Evolutionary conservation across 2,888 invertebrate species (phyloP).

Genomic region (Scaptomyza flava): DNA sequence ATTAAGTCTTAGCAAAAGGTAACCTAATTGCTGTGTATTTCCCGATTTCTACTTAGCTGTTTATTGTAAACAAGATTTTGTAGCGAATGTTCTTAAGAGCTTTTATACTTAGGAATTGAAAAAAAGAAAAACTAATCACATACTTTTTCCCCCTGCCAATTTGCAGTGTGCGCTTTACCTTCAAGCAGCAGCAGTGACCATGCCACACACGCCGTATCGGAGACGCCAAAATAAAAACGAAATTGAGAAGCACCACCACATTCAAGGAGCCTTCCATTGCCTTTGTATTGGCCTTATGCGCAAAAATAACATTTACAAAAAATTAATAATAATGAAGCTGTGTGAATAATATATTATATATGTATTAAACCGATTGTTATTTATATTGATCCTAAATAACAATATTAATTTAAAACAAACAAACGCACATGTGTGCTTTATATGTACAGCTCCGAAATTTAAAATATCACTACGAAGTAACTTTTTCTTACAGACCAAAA

Average conservation of each 20-base stretch:
- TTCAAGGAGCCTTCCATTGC: slow-evolving; percentile 26
- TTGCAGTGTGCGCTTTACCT: slow-evolving; percentile 80
- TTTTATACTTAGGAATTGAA: neutral
- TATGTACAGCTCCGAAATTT: neutral
- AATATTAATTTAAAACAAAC: slow-evolving; percentile 30
- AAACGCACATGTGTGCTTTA: slow-evolving; percentile 27
- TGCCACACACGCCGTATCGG: slow-evolving; percentile 38
- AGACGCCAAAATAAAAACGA: slow-evolving; percentile 30
- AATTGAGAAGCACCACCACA: slow-evolving; percentile 1
- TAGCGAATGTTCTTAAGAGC: neutral
- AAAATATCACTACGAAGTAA: too few species aligned
- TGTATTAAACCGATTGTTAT: slow-evolving; percentile 39
- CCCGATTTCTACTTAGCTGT: slow-evolving; percentile 41
- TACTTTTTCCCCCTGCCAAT: slow-evolving; percentile 18
- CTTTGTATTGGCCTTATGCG: slow-evolving; percentile 43
- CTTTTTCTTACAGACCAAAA: too few species aligned
- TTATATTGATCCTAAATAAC: slow-evolving; percentile 42
- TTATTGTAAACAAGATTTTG: slow-evolving; percentile 33
- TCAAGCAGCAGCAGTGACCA: slow-evolving; percentile 68
- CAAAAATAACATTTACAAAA: slow-evolving; percentile 26
- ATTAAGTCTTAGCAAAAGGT: slow-evolving; percentile 53
- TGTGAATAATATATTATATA: slow-evolving; percentile 42
- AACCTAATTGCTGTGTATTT: slow-evolving; percentile 25
- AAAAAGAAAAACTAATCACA: slow-evolving; percentile 18
- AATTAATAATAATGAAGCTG: slow-evolving; percentile 18